A percentile compares a stretch with the other conserved stretches of the same genome.
These are phyloP conservation scores for Drosophila ochracea DNA, from an alignment of 2,888 invertebrate genomes.

Conservation along the genomic window DNA sequence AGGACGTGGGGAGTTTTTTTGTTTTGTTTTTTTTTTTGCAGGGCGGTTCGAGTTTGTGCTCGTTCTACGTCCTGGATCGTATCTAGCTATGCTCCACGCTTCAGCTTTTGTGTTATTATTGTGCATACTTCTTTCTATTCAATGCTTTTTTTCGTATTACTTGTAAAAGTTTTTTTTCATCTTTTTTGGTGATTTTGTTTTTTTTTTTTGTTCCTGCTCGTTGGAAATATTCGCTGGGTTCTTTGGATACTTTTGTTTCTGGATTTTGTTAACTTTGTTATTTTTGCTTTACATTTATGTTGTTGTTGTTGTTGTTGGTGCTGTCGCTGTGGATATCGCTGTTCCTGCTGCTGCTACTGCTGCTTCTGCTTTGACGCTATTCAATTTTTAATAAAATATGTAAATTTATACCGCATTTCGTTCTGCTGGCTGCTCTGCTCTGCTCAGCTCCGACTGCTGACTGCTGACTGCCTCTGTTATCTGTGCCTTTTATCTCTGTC, in stretches of 20 bases:
- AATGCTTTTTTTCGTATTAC: conserved; percentile 66
- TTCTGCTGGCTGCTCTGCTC: conserved; percentile 46
- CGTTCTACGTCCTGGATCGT: conserved; percentile 1
- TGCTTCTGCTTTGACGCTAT: conserved; percentile 53
- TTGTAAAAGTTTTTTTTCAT: conserved; percentile 58
- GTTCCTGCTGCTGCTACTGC: conserved; percentile 16
- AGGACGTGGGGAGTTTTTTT: not conserved
- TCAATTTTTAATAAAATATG: conserved; percentile 81
- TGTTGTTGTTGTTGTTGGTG: conserved; percentile 1
- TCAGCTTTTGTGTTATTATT: conserved; percentile 72
- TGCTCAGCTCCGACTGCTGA: conserved; percentile 47
- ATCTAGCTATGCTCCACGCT: conserved; percentile 37
- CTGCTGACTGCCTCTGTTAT: not conserved
- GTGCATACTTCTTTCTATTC: conserved; percentile 59
- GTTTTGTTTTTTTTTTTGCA: not conserved
- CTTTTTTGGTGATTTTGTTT: conserved; percentile 20
- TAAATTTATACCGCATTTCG: conserved; percentile 79
- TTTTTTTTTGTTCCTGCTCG: conserved; percentile 39
- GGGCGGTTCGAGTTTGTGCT: not conserved
- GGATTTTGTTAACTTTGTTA: conserved; percentile 80
- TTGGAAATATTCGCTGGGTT: conserved; percentile 35
- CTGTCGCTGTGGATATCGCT: conserved; percentile 6
- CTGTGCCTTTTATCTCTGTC: not conserved
- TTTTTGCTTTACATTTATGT: conserved; percentile 52
- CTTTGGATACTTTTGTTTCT: conserved; percentile 64